phyloP scores from a whole-genome alignment of 37 sponge, comb jelly and placozoan genomes.

The Bolinopsis microptera region DNA sequence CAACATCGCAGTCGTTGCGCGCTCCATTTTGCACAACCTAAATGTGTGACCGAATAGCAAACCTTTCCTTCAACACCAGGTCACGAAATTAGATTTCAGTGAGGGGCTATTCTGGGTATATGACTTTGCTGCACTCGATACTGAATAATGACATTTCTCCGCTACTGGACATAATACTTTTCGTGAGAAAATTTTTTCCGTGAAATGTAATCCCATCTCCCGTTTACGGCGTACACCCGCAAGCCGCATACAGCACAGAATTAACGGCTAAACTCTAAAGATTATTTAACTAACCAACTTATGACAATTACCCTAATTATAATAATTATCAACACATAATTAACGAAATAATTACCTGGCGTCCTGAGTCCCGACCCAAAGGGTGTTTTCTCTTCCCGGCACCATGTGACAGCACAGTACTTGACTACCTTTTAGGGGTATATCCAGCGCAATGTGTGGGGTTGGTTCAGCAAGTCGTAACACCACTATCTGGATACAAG shows the following conservation, averaged over 20 bases:
- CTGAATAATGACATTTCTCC: background rate
- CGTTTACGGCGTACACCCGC: too few relatives aligned
- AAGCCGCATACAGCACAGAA: too few relatives aligned
- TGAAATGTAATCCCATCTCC: too few relatives aligned
- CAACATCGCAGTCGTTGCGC: background rate
- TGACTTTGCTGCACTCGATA: background rate
- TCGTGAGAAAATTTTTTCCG: background rate
- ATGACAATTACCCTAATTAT: too few relatives aligned
- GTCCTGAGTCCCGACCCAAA: constrained; percentile 61
- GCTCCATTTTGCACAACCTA: background rate
- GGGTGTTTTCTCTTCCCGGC: constrained; percentile 28
- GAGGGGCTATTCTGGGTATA: too few relatives aligned
- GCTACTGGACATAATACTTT: background rate
- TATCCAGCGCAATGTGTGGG: constrained; percentile 35
- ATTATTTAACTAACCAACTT: too few relatives aligned
- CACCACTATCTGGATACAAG: constrained; percentile 57
- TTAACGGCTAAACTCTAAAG: too few relatives aligned
- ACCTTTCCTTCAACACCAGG: too few relatives aligned
- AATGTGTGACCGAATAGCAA: too few relatives aligned
- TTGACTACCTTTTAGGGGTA: background rate
- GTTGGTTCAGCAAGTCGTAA: constrained; percentile 31
- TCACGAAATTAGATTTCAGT: too few relatives aligned
- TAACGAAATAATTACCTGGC: background rate
- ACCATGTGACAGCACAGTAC: constrained; percentile 64
- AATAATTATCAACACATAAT: too few relatives aligned